These are phyloP conservation scores for Sterrhoptilus dennistouni DNA, from an alignment of 2,113 vertebrate species.

Conservation along the genomic window DNA sequence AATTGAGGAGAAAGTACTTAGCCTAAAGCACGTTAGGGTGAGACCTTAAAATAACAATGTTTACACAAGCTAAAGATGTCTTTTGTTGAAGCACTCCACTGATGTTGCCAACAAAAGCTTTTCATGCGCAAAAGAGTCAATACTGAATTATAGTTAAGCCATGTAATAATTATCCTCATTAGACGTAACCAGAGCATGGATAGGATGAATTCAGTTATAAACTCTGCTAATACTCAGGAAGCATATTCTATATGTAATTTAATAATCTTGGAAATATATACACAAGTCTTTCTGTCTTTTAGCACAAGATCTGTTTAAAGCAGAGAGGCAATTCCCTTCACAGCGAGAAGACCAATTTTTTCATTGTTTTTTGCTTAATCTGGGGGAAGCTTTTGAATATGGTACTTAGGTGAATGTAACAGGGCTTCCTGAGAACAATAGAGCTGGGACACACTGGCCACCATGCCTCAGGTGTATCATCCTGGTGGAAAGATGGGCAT, in stretches of 20 bases:
- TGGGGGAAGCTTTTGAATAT: background rate
- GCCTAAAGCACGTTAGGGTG: conserved; percentile 53
- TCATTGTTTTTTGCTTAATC: background rate
- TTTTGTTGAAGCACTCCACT: conserved; percentile 70
- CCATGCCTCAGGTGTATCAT: fast-evolving
- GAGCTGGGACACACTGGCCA: background rate
- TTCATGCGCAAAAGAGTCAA: conserved; percentile 83
- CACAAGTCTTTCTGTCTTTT: conserved; percentile 75
- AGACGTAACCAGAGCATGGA: conserved; percentile 84
- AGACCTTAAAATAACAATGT: conserved; percentile 55
- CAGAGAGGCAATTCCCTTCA: conserved; percentile 43
- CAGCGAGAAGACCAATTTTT: conserved; percentile 2
- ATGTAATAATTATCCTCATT: conserved; percentile 93
- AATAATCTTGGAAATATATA: conserved; percentile 92
- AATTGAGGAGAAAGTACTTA: conserved; percentile 62
- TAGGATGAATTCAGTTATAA: conserved; percentile 78
- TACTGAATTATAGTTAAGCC: conserved; percentile 89
- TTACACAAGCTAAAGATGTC: conserved; percentile 70
- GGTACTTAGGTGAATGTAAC: background rate
- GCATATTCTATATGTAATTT: conserved; percentile 86
- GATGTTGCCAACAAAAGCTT: conserved; percentile 76
- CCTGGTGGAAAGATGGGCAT: background rate
- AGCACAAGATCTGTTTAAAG: conserved; percentile 49
- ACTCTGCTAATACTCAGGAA: conserved; percentile 82
- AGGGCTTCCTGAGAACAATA: background rate